Percentiles rank a stretch among this genome's conserved stretches.
phyloP scores from a whole-genome alignment of 2,888 invertebrate species.

The Colostygia pectinataria region DNA sequence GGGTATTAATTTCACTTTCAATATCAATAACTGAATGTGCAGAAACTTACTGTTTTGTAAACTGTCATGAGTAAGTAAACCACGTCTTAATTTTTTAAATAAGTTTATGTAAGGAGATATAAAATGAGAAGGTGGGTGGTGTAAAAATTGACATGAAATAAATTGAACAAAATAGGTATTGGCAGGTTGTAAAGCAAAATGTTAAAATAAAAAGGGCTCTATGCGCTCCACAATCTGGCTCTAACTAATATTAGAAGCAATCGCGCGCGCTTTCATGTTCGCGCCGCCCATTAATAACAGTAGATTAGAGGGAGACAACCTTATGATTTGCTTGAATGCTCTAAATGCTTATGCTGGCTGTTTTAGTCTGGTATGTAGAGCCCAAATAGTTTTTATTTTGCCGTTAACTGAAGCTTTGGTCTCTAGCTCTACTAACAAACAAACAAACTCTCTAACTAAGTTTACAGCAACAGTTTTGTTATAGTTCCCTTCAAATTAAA shows the following conservation, averaged over 20 bases:
- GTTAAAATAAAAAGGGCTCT: background rate
- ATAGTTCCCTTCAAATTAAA: no score
- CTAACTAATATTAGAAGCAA: constrained; percentile 31
- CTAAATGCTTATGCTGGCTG: no score
- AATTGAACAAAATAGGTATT: no score
- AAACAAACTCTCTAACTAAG: no score
- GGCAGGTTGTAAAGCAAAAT: background rate
- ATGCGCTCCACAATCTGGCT: background rate
- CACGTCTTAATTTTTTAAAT: no score
- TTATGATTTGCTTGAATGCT: constrained; percentile 18
- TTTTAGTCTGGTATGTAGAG: background rate
- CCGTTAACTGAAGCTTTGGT: no score
- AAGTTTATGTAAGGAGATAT: no score
- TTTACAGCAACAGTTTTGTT: no score
- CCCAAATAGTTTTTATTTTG: background rate
- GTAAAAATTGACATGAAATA: no score
- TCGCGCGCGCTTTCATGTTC: constrained; percentile 57
- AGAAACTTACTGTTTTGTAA: constrained; percentile 3
- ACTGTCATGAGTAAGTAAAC: background rate
- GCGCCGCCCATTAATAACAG: constrained; percentile 68
- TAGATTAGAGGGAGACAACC: constrained; percentile 60
- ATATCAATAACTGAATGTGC: constrained; percentile 9
- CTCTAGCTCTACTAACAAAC: no score
- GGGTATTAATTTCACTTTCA: constrained; percentile 50
- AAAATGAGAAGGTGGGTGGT: no score